These are phyloP conservation scores for Hoplias malabaricus DNA, from an alignment of 2,113 vertebrate species.

Conservation along the genomic window DNA sequence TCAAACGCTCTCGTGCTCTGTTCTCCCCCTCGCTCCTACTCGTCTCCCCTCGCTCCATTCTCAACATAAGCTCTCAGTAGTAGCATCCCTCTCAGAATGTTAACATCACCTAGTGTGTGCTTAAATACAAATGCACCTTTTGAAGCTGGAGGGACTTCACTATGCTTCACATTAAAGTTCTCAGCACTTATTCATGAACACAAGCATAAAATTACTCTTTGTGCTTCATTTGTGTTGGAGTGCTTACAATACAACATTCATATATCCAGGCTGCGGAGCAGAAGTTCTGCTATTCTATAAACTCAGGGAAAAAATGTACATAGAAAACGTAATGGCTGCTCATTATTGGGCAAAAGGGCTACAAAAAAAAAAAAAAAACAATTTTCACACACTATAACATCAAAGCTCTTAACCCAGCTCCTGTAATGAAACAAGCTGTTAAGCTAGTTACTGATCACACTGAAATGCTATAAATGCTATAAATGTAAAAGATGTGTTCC, in stretches of 20 bases:
- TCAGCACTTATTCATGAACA: neutral
- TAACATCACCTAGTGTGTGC: neutral
- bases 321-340: too few relatives aligned
- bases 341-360: too few relatives aligned
- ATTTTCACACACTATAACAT: too few relatives aligned
- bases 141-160: neutral
- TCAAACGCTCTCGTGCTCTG: constrained; percentile 31
- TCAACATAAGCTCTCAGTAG: constrained; percentile 4
- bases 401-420: too few relatives aligned
- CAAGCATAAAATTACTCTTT: neutral
- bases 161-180: neutral
- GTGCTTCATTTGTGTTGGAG: neutral
- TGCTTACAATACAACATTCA: neutral
- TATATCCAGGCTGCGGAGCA: neutral
- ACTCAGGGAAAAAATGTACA: too few relatives aligned
- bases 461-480: too few relatives aligned
- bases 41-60: neutral
- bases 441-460: too few relatives aligned
- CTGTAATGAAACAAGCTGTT: too few relatives aligned
- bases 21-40: neutral
- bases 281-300: too few relatives aligned
- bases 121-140: neutral
- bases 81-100: neutral
- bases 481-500: too few relatives aligned
- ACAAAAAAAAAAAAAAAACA: too few relatives aligned